These are phyloP conservation scores for Huso huso DNA, from an alignment of 2,797 vertebrate genomes.

Conservation along the genomic window DNA sequence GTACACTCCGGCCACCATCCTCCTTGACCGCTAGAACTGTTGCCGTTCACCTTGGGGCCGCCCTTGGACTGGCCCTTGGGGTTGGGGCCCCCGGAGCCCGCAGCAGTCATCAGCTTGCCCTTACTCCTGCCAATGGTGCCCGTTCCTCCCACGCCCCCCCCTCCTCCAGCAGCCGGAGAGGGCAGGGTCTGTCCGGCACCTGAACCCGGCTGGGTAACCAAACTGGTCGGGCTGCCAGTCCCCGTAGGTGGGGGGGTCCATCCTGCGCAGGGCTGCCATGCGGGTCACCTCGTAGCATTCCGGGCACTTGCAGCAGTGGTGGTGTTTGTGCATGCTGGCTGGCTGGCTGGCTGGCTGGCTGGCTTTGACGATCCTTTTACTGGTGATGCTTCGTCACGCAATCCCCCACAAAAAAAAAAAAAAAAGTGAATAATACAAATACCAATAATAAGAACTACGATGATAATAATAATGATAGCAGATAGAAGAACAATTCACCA, in stretches of 20 bases:
- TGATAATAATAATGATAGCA: no score
- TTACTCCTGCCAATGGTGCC: conserved; percentile 88
- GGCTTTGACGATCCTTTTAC: conserved; percentile 32
- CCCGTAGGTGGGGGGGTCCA: conserved; percentile 86
- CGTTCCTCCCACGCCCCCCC: conserved; percentile 77
- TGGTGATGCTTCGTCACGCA: conserved; percentile 36
- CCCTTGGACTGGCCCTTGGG: conserved; percentile 79
- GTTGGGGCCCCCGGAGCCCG: conserved; percentile 82
- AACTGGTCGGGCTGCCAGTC: conserved; percentile 89
- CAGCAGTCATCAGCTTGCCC: conserved; percentile 85
- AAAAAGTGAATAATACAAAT: conserved; percentile 33
- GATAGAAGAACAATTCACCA: no score
- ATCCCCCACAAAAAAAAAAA: conserved; percentile 46
- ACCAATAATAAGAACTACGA: no score
- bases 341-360: conserved; percentile 52
- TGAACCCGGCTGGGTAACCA: conserved; percentile 71
- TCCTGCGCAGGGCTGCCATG: conserved; percentile 92
- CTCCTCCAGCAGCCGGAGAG: conserved; percentile 73
- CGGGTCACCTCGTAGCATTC: conserved; percentile 98
- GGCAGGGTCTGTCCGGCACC: conserved; percentile 80
- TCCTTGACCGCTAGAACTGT: conserved; percentile 73
- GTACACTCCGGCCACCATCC: conserved; percentile 97
- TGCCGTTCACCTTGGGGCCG: conserved; percentile 92
- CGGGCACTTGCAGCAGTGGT: conserved; percentile 98
- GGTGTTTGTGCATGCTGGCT: conserved; percentile 95